Base-by-base conservation (phyloP, 2,888 invertebrate genomes). In the Helicoverpa assulta region DNA sequence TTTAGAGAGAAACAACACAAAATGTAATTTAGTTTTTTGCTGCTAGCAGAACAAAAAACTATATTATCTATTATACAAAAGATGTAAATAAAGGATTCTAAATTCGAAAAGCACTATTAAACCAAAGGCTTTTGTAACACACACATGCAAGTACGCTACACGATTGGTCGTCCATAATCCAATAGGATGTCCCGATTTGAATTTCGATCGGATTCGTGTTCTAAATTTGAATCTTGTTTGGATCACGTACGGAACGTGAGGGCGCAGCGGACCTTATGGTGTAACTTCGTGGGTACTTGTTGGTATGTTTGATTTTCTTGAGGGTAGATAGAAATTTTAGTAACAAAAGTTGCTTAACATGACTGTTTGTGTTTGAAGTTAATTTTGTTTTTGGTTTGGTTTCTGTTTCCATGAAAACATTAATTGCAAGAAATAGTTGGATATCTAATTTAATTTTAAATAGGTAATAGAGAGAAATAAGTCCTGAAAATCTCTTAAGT, bases 191-290 rank as follows among this genome's bases (percentile, higher is more conserved):
- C 69, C 57, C 61, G 73, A 83, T 83, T 83, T 83, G 83, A 83
- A 83, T 83, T 82, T 82, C 83, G 82, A 83, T 80, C 78, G 78
- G 75, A 84, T 80, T 73, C 75, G 66, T 84, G 83, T 83, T 83
- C 83, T 76, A 80, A 82, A 83, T 83, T 83, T 84, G 84, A 83
- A 83, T 83, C 75, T 78, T 33, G 80, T 80, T 77, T 73, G 76
- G 75, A 84, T 80, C 83, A 82, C 83, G 84, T 84, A 76, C 80
- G 63, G 66, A 37, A 82, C 80, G 83, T 82, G 84, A 73, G 76
- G 74, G 71, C 69, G 78, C 72, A 64, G 83, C 79, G 64, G 76
- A 63, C 74, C 67, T 76, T 67, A 68, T 69, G 53, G 52, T 79
- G 76, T 67, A 76, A 74, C 76, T 81, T 74, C 26, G 65, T 21